Evolutionary conservation across 1,140 invertebrate genomes (phyloP), one percentile per base, ranked within the genome.

Genomic region (Leptestheria dahalacensis): DNA sequence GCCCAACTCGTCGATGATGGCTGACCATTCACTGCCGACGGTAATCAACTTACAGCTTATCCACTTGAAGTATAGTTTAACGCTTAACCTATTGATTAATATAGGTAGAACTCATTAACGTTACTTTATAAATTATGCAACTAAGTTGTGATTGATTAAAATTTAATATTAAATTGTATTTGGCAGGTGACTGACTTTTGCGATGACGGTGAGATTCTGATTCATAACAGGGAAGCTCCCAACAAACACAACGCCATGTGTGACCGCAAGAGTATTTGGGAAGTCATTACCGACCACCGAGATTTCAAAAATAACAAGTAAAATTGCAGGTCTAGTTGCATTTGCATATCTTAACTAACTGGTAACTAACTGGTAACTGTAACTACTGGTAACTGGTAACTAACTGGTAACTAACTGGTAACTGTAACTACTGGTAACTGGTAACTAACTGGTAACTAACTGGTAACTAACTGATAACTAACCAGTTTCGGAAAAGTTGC

Each of bases 171-270:
- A 41, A 41, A 41, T 9, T 9, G 6, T 15, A 41, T 15, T 15
- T 9, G 15, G 15, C 51, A 60, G 58, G 62, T 65, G 3, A 47
- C 48, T 4, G 59, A 68, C 25, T 75, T 75, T 60, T 75, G 74
- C 58, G 66, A 68, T n/a, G 52, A 68, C 20, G 50, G 24, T 11
- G 48, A 52, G 3, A 1, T 1, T 18, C 20, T 63, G 1, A 64
- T 66, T 15, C 74, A 75, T 63, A 68, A 75, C 57, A 56, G 47
- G 25, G 51, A 65, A 15, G 65, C 69, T 1, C 74, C 72, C 1
- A 73, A 68, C 41, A 66, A 67, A 41, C 75, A 77, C 23, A 77
- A 77, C 66, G 48, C 64, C 6, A 64, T 73, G 48, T 77, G 75
- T 61, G 62, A 66, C 10, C 65, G 68, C 33, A 61, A 65, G 46